Conservation (phyloP, 2,888 invertebrate genomes). For the Beris morrisii region DNA sequence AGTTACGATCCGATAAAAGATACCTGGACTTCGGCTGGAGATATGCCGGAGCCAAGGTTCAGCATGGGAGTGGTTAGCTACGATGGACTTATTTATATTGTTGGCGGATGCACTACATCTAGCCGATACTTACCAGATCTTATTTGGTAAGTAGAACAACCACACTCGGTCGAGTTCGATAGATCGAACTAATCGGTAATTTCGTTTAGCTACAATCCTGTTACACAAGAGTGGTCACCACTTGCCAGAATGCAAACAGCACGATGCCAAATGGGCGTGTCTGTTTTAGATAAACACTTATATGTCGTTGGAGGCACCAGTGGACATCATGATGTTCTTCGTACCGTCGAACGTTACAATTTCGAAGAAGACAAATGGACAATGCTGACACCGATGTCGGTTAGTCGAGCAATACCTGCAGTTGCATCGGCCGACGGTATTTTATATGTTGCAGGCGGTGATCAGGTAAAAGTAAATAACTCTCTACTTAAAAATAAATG, state of each 20-base stretch:
- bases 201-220: slow-evolving; percentile 70
- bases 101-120: slow-evolving; percentile 84
- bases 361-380: slow-evolving; percentile 68
- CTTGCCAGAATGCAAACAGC: slow-evolving; percentile 78
- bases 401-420: slow-evolving; percentile 79
- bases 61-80: slow-evolving; percentile 87
- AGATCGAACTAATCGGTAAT: background rate
- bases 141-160: slow-evolving; percentile 53
- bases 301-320: slow-evolving; percentile 90
- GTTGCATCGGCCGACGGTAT: slow-evolving; percentile 82
- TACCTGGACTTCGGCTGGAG: slow-evolving; percentile 75
- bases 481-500: slow-evolving; percentile 7
- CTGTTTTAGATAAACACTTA: slow-evolving; percentile 78
- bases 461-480: slow-evolving; percentile 58
- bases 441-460: slow-evolving; percentile 83
- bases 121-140: slow-evolving; percentile 79
- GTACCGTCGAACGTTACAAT: slow-evolving; percentile 72
- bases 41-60: slow-evolving; percentile 82
- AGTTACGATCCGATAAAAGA: slow-evolving; percentile 79
- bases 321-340: slow-evolving; percentile 75
- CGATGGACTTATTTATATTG: slow-evolving; percentile 72
- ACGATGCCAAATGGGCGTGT: slow-evolving; percentile 86
- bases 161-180: background rate
- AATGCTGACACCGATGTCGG: slow-evolving; percentile 71
- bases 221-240: slow-evolving; percentile 76